Conservation (phyloP, 2,113 vertebrate species). For the Pygoscelis antarcticus region DNA sequence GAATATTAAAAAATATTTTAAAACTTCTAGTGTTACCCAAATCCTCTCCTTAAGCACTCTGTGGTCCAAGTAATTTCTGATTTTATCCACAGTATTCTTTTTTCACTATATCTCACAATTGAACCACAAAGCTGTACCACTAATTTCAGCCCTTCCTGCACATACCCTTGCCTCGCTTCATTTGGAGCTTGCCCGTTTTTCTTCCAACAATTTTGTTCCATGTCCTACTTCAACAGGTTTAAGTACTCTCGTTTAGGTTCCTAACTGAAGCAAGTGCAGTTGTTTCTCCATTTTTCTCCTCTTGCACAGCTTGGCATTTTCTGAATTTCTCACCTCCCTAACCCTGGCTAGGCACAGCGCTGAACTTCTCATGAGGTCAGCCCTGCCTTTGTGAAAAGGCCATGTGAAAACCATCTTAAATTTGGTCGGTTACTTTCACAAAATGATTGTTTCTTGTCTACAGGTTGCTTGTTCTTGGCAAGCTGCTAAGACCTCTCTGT, state of each 20-base stretch:
- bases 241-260: neutral
- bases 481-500: neutral
- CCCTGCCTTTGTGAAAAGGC: neutral
- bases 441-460: neutral
- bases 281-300: neutral
- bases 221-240: neutral
- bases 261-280: neutral
- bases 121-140: neutral
- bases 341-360: neutral
- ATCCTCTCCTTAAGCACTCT: neutral
- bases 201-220: neutral
- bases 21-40: neutral
- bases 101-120: neutral
- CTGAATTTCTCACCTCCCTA: neutral
- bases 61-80: neutral
- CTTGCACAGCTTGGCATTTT: neutral
- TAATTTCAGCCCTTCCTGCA: neutral
- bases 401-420: neutral
- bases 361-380: neutral
- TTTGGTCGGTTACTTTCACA: neutral
- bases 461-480: neutral
- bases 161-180: neutral
- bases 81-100: neutral
- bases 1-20: neutral
- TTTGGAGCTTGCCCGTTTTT: neutral